phyloP scores from a whole-genome alignment of 2,888 invertebrate genomes.

The Lordiphosa andalusiaca region DNA sequence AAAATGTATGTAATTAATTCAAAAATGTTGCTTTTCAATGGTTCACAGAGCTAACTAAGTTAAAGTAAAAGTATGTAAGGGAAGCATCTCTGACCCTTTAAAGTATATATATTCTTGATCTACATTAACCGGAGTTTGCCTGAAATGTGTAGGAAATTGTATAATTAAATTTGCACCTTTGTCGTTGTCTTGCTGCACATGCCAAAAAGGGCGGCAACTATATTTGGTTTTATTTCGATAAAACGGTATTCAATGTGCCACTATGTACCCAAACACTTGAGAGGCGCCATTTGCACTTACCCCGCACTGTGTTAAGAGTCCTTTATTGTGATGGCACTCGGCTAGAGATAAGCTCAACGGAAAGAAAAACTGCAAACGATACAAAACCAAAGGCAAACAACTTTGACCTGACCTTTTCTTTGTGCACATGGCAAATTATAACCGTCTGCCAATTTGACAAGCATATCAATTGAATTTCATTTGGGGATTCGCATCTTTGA shows the following conservation, averaged over 20 bases:
- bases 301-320: conserved; percentile 31
- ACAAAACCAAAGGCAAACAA: conserved; percentile 38
- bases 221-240: neutral
- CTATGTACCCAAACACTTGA: conserved; percentile 17
- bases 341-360: conserved; percentile 20
- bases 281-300: conserved; percentile 37
- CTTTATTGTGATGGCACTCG: conserved; percentile 18
- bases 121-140: too few relatives aligned
- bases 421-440: conserved; percentile 54
- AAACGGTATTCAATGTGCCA: conserved; percentile 42
- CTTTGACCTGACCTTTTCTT: conserved; percentile 38
- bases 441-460: conserved; percentile 59
- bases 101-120: too few relatives aligned
- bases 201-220: too few relatives aligned
- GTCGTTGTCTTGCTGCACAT: too few relatives aligned
- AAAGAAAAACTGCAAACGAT: conserved; percentile 34
- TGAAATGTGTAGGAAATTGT: too few relatives aligned
- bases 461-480: conserved; percentile 62
- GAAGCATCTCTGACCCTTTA: too few relatives aligned
- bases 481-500: conserved; percentile 28
- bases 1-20: too few relatives aligned
- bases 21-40: too few relatives aligned
- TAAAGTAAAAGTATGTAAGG: too few relatives aligned
- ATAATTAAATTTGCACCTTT: too few relatives aligned
- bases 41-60: too few relatives aligned